Evolutionary conservation across 37 sponge, comb jelly and placozoan genomes (phyloP).

Genomic region (Haliclona indistincta): DNA sequence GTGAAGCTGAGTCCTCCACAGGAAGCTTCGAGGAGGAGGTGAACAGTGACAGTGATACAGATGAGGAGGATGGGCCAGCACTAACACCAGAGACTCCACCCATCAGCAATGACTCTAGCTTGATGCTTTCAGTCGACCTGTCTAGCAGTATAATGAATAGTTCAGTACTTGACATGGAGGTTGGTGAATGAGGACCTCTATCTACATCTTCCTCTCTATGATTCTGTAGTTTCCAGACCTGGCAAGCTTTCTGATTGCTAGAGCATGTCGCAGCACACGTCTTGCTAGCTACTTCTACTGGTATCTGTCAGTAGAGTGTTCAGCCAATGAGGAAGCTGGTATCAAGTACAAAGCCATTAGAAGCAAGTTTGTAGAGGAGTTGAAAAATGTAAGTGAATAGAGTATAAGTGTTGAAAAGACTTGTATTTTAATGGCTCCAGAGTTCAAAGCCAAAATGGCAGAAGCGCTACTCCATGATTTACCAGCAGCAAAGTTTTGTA

Average conservation of each 20-base stretch:
- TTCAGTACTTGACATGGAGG: conserved; percentile 35
- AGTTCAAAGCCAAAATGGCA: conserved; percentile 56
- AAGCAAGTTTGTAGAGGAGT: conserved; percentile 36
- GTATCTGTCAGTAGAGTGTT: conserved; percentile 94
- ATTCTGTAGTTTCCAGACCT: conserved; percentile 46
- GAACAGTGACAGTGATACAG: conserved; percentile 52
- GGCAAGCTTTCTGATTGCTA: conserved; percentile 58
- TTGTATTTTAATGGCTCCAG: conserved; percentile 19
- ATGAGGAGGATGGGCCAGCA: conserved; percentile 5
- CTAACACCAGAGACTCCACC: not conserved
- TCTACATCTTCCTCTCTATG: not conserved
- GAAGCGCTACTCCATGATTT: conserved; percentile 68
- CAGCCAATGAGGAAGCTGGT: conserved; percentile 2
- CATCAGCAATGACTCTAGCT: not conserved
- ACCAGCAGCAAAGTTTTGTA: conserved; percentile 60
- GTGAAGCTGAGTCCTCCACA: conserved; percentile 11
- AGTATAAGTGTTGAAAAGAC: not conserved
- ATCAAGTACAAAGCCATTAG: conserved; percentile 51
- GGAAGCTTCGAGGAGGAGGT: not conserved
- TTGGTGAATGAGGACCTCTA: conserved; percentile 6
- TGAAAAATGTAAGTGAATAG: conserved; percentile 13
- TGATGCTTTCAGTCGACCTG: conserved; percentile 25
- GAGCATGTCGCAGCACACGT: conserved; percentile 76
- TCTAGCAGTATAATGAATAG: conserved; percentile 33
- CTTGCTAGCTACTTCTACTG: conserved; percentile 83